Conservation (phyloP, 1,140 invertebrate genomes). For the Agrilus planipennis region DNA sequence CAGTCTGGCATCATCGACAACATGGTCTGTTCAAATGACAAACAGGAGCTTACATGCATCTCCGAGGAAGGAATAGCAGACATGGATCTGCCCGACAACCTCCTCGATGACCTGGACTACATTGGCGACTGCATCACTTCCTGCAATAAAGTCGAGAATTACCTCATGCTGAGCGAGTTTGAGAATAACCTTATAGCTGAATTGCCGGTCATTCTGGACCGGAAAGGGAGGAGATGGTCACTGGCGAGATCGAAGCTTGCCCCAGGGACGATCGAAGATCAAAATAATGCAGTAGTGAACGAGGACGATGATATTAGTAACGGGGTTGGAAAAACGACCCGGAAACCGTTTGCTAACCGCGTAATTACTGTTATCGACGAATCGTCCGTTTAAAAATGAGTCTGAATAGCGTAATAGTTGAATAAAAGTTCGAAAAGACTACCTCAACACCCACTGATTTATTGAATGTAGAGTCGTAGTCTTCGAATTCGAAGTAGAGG, state of each 20-base stretch:
- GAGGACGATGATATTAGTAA: conserved; percentile 16
- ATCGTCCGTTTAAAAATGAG: conserved; percentile 39
- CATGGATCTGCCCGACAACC: conserved; percentile 70
- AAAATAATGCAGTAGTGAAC: background rate
- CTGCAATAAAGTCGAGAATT: conserved; percentile 80
- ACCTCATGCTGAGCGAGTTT: conserved; percentile 75
- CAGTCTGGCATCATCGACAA: conserved; percentile 24
- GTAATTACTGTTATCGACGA: conserved; percentile 65
- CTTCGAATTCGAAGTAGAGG: too few relatives aligned
- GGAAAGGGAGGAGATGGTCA: conserved; percentile 57
- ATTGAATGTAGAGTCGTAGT: too few relatives aligned
- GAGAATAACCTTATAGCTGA: conserved; percentile 76
- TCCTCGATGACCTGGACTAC: conserved; percentile 69
- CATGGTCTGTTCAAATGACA: conserved; percentile 33
- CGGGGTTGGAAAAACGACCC: conserved; percentile 17
- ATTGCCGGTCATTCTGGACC: conserved; percentile 57
- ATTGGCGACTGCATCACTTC: conserved; percentile 78
- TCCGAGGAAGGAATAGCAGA: conserved; percentile 77
- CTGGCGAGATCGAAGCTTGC: conserved; percentile 36
- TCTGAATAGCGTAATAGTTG: background rate
- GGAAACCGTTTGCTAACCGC: conserved; percentile 36
- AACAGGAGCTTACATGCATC: conserved; percentile 73
- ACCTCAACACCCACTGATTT: too few relatives aligned
- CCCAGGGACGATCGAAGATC: conserved; percentile 18
- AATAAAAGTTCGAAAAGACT: conserved; percentile 4